phyloP scores from a whole-genome alignment of 2,797 vertebrate species.

The Labroides dimidiatus region DNA sequence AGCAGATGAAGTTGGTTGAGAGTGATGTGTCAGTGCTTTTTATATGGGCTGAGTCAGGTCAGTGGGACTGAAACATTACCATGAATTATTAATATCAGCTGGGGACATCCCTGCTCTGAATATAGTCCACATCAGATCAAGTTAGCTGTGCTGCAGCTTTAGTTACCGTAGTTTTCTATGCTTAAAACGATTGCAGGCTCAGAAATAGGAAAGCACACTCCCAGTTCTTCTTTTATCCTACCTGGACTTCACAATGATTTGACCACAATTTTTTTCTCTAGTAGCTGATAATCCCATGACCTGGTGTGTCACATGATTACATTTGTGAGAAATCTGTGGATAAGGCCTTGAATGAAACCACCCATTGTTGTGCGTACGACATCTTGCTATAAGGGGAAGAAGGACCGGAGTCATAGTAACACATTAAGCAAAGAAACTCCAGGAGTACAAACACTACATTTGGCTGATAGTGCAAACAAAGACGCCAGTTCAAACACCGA shows the following conservation, averaged over 20 bases:
- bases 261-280: background rate
- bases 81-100: constrained; percentile 61
- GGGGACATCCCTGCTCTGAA: constrained; percentile 42
- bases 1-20: background rate
- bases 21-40: constrained; percentile 19
- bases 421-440: constrained; percentile 1
- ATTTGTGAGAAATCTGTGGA: constrained; percentile 8
- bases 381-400: too few species aligned
- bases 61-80: constrained; percentile 32
- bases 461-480: constrained; percentile 48
- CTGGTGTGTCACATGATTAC: constrained; percentile 10
- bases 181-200: background rate
- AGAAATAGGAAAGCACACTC: background rate
- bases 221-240: background rate
- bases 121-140: constrained; percentile 38
- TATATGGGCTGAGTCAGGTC: constrained; percentile 22
- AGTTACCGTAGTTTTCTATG: constrained; percentile 20
- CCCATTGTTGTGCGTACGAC: too few species aligned
- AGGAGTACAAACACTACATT: constrained; percentile 18
- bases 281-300: constrained; percentile 27
- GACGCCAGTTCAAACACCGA: constrained; percentile 36
- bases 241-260: background rate
- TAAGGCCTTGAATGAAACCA: background rate
- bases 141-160: constrained; percentile 26
- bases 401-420: background rate